Evolutionary conservation across 2,888 invertebrate genomes (phyloP).

Genomic region (Diarsia mendica): DNA sequence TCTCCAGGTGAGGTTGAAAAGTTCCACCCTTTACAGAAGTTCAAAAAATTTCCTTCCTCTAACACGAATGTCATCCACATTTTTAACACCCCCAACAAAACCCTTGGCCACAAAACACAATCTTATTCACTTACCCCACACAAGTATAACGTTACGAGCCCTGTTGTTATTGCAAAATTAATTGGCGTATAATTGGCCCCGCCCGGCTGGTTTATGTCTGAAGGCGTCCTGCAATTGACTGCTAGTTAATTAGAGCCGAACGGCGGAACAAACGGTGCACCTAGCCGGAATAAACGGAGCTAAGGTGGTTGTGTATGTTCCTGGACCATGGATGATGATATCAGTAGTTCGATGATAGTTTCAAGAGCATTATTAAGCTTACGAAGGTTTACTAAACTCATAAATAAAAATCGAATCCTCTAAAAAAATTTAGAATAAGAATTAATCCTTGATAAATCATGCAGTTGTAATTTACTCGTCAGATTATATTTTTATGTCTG

Average conservation of each 20-base stretch:
- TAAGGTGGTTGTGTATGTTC: conserved; percentile 48
- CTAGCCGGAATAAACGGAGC: conserved; percentile 70
- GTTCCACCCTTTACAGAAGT: too few relatives aligned
- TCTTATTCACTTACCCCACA: conserved; percentile 51
- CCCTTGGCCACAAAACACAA: conserved; percentile 11
- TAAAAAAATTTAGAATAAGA: background rate
- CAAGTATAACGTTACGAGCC: conserved; percentile 54
- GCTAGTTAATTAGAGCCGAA: conserved; percentile 85
- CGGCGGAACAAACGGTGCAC: conserved; percentile 78
- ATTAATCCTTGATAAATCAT: too few relatives aligned
- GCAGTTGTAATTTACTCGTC: too few relatives aligned
- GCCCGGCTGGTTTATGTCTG: conserved; percentile 83
- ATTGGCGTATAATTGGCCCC: conserved; percentile 88
- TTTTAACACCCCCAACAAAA: conserved; percentile 5
- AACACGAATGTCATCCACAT: background rate
- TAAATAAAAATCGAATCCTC: background rate
- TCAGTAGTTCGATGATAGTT: background rate
- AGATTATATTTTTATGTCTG: conserved; percentile 75
- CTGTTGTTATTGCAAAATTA: conserved; percentile 86
- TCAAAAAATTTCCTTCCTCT: too few relatives aligned
- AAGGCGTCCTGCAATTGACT: conserved; percentile 87
- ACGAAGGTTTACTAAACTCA: too few relatives aligned
- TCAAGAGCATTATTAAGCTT: background rate
- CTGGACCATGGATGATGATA: conserved; percentile 6
- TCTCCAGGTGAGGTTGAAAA: too few relatives aligned